Base-by-base conservation (phyloP, 2,797 vertebrate genomes). In the Crenuchus spilurus region DNA sequence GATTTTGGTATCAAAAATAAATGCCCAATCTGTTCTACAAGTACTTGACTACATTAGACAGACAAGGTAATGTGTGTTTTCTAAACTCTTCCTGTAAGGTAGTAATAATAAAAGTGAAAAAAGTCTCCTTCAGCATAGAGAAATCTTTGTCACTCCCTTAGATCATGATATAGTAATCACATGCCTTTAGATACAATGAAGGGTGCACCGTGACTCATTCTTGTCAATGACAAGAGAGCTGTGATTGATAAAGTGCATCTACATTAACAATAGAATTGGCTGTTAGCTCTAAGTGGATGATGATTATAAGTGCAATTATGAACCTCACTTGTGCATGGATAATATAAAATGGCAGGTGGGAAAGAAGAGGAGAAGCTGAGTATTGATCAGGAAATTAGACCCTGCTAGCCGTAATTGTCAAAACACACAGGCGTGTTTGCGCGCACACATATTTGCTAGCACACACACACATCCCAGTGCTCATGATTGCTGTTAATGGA, bases 401-500 rank as follows among this genome's bases (percentile, higher is more conserved):
- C 42, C 49, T 26, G 28, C 51, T 65, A 55, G 42, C 16, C 54
- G 37, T 54, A 63, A 31, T 28, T 52, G 60, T 72, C 42, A 26
- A 9, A 75, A 70, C 60, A 28, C 22, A 46, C 42, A 58, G n/a
- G n/a, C n/a, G n/a, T n/a, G n/a, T n/a, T n/a, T n/a, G n/a, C n/a
- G n/a, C n/a, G n/a, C n/a, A n/a, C n/a, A n/a, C n/a, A n/a, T n/a
- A n/a, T n/a, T n/a, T n/a, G n/a, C n/a, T n/a, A n/a, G n/a, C 61
- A 51, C 31, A 64, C 24, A 58, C 70, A 60, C 55, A 55, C 44
- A 63, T 22, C 30, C 51, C 20, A 52, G n/a, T 22, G 35, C 26
- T 22, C 39, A 13, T 64, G 31, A 57, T 65, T 42, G 73, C 33
- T 28, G 26, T 31, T 75, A 75, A 75, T 69, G 65, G 55, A 69